Evolutionary conservation across 2,113 vertebrate genomes (phyloP).

Genomic region (Herpetotheres cachinnans): DNA sequence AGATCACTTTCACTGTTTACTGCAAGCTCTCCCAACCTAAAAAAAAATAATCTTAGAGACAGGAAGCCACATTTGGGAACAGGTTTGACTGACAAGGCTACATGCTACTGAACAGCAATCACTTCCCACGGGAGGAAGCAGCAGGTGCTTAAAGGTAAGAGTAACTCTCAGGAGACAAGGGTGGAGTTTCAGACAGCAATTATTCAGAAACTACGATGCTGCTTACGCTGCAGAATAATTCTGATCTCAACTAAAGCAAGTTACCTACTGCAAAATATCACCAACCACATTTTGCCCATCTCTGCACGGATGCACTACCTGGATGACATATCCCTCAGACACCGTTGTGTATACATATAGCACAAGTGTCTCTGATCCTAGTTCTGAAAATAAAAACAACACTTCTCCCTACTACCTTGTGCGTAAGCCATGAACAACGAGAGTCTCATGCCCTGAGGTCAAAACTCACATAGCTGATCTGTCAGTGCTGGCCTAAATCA

Average conservation of each 20-base stretch:
- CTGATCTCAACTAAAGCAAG: background rate
- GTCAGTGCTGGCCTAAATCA: background rate
- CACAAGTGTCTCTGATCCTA: background rate
- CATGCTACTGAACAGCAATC: background rate
- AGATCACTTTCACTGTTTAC: background rate
- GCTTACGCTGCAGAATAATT: background rate
- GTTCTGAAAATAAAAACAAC: background rate
- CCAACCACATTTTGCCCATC: background rate
- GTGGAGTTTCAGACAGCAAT: conserved; percentile 8
- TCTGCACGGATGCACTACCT: background rate
- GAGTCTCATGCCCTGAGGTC: rapidly evolving
- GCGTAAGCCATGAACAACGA: background rate
- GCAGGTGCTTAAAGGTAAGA: conserved; percentile 2
- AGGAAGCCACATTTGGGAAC: background rate
- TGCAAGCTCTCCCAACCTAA: background rate
- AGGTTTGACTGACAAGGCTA: background rate
- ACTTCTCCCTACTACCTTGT: background rate
- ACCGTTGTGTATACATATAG: rapidly evolving
- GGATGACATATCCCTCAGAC: background rate
- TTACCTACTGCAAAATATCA: background rate
- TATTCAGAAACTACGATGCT: background rate
- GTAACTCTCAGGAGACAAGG: background rate
- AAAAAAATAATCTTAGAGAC: background rate
- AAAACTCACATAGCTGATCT: background rate
- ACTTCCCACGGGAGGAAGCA: background rate